These are phyloP conservation scores for Tethya wilhelma DNA, from an alignment of 37 sponge, comb jelly and placozoan species.

Conservation along the genomic window DNA sequence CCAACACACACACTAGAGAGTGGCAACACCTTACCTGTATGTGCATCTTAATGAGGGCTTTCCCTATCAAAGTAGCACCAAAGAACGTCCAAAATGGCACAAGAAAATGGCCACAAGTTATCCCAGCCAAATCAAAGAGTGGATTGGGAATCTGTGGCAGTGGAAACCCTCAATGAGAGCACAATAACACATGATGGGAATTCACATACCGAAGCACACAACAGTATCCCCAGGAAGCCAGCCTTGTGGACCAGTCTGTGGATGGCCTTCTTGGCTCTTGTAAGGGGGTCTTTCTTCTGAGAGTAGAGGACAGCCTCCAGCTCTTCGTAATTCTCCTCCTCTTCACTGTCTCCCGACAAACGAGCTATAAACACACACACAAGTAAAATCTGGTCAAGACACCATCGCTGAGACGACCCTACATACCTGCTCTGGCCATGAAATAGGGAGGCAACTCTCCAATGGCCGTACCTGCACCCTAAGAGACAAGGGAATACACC, in stretches of 20 bases:
- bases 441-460: conserved; percentile 99
- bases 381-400: not conserved
- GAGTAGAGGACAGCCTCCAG: conserved; percentile 81
- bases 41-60: conserved; percentile 97
- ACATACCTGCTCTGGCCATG: conserved; percentile 95
- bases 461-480: conserved; percentile 97
- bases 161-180: not conserved
- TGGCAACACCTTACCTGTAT: conserved; percentile 69
- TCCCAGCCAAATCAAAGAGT: conserved; percentile 98
- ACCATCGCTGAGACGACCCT: no score
- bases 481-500: not conserved
- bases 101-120: conserved; percentile 99
- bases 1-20: conserved; percentile 7
- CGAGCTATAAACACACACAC: no score
- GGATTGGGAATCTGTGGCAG: conserved; percentile 92
- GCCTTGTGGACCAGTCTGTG: conserved; percentile 88
- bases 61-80: conserved; percentile 97
- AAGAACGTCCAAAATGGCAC: conserved; percentile 99
- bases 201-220: conserved; percentile 91
- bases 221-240: conserved; percentile 96
- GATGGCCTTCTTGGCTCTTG: conserved; percentile 84
- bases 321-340: conserved; percentile 82
- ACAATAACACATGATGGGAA: not conserved
- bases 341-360: conserved; percentile 88
- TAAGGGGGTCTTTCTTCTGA: conserved; percentile 61